phyloP scores from a whole-genome alignment of 2,888 invertebrate genomes.

The Emmelina monodactyla region DNA sequence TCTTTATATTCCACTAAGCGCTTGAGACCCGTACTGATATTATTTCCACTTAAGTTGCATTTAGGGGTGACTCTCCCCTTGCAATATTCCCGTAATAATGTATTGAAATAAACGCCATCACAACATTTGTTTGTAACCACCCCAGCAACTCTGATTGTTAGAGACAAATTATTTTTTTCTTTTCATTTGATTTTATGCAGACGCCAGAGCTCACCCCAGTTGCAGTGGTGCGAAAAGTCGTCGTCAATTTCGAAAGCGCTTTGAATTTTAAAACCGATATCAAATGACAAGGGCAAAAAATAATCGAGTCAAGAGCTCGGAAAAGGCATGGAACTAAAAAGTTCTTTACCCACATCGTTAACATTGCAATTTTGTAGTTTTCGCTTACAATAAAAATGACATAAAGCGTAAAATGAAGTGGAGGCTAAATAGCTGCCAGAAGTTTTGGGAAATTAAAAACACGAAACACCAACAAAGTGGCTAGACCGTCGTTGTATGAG shows the following conservation, averaged over 20 bases:
- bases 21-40: slow-evolving; percentile 46
- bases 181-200: slow-evolving; percentile 1
- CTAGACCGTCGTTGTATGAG: slow-evolving; percentile 22
- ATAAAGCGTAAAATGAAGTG: too few relatives aligned
- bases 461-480: slow-evolving; percentile 39
- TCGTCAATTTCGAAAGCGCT: too few relatives aligned
- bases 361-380: too few relatives aligned
- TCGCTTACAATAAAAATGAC: too few relatives aligned
- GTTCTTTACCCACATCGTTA: too few relatives aligned
- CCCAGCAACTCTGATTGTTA: slow-evolving; percentile 19
- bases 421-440: too few relatives aligned
- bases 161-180: slow-evolving; percentile 23
- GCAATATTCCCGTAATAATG: slow-evolving; percentile 38
- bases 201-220: too few relatives aligned
- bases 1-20: slow-evolving; percentile 40
- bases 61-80: slow-evolving; percentile 37
- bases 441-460: slow-evolving; percentile 28
- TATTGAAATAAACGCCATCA: slow-evolving; percentile 45
- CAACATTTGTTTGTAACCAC: slow-evolving; percentile 27
- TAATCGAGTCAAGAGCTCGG: too few relatives aligned
- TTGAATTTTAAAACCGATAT: too few relatives aligned
- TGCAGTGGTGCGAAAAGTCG: too few relatives aligned
- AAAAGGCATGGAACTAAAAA: too few relatives aligned
- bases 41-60: slow-evolving; percentile 41
- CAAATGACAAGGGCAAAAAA: too few relatives aligned